phyloP scores from a whole-genome alignment of 2,888 invertebrate genomes.

The Pollenia angustigena region DNA sequence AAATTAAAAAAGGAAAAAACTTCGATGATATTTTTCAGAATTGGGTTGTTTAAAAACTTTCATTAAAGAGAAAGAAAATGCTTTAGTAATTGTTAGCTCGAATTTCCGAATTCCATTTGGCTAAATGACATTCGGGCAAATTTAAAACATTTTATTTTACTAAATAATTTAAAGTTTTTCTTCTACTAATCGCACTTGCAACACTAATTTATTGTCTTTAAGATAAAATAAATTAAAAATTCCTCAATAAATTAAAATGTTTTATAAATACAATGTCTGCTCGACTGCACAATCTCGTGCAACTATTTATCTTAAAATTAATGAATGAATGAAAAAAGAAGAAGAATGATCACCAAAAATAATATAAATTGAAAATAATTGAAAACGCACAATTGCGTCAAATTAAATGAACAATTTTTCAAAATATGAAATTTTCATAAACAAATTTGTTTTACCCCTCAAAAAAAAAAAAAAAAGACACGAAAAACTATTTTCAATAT shows the following conservation, averaged over 20 bases:
- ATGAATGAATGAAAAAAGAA: slow-evolving; percentile 32
- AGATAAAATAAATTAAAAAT: slow-evolving; percentile 51
- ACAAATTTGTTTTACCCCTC: not conserved
- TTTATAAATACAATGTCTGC: slow-evolving; percentile 11
- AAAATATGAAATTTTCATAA: slow-evolving; percentile 50
- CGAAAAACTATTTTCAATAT: slow-evolving; percentile 21
- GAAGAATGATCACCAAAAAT: not conserved
- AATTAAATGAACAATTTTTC: slow-evolving; percentile 53
- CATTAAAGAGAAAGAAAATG: too few species aligned
- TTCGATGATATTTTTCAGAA: too few species aligned
- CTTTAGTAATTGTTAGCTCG: too few species aligned
- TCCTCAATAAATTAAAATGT: slow-evolving; percentile 28
- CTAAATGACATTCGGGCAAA: not conserved
- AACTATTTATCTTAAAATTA: slow-evolving; percentile 29
- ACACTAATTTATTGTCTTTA: slow-evolving; percentile 21
- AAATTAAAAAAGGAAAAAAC: too few species aligned
- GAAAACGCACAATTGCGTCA: slow-evolving; percentile 59
- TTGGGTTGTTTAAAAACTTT: too few species aligned
- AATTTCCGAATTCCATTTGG: not conserved
- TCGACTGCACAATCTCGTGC: not conserved
- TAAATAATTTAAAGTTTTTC: slow-evolving; percentile 7
- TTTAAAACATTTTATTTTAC: not conserved
- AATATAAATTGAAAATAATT: slow-evolving; percentile 47
- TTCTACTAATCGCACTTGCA: slow-evolving; percentile 35
- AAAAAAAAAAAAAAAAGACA: not conserved